Evolutionary conservation across 1,140 invertebrate species (phyloP).

Genomic region (Potamilus streckersoni): DNA sequence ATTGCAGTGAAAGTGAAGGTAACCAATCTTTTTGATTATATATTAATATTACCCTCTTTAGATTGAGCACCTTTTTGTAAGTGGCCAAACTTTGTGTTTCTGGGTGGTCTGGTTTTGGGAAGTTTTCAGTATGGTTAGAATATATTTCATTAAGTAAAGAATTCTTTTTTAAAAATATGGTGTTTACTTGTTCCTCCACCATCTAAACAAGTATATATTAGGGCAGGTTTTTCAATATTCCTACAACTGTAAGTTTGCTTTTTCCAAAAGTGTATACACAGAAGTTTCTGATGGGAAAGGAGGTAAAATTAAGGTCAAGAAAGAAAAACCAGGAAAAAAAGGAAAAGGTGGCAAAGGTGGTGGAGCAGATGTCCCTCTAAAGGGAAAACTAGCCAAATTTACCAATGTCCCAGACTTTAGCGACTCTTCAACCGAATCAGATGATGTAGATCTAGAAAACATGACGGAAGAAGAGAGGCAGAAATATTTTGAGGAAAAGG

Average conservation of each 20-base stretch:
- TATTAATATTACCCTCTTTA: too few species aligned
- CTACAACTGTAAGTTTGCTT: conserved; percentile 2
- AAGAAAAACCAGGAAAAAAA: conserved; percentile 45
- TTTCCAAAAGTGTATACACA: conserved; percentile 49
- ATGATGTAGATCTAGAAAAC: conserved; percentile 62
- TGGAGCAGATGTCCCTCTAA: conserved; percentile 18
- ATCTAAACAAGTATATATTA: background rate
- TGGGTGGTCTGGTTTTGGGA: too few species aligned
- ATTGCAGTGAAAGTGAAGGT: too few species aligned
- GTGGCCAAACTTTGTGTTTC: too few species aligned
- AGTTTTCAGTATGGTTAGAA: too few species aligned
- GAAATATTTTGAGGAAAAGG: conserved; percentile 58
- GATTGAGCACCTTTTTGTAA: too few species aligned
- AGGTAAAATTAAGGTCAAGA: conserved; percentile 56
- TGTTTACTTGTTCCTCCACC: background rate
- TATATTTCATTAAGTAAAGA: background rate
- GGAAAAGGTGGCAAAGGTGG: conserved; percentile 39
- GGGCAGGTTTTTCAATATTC: background rate
- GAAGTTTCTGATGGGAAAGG: conserved; percentile 60
- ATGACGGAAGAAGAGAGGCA: conserved; percentile 66
- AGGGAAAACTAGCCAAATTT: conserved; percentile 19
- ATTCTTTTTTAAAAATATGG: background rate
- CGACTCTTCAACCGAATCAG: conserved; percentile 59
- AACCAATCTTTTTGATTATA: too few species aligned
- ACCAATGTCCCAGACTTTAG: conserved; percentile 44